Evolutionary conservation across 2,797 vertebrate genomes (phyloP).

Genomic region (Todus mexicanus): DNA sequence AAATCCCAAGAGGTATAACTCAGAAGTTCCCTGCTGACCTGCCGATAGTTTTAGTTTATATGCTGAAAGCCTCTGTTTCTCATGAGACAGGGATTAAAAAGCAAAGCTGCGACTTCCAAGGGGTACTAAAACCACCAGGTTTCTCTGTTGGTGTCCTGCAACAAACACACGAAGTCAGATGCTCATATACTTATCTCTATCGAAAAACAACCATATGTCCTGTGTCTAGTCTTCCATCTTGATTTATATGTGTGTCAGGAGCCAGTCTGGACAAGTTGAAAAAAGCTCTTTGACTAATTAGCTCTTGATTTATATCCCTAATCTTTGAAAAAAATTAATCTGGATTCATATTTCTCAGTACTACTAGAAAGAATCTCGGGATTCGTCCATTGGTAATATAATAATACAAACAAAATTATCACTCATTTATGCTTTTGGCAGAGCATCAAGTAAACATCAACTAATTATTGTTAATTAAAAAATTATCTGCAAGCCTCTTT

Average conservation of each 20-base stretch:
- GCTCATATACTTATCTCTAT: not conserved
- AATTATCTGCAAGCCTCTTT: not conserved
- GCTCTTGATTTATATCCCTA: not conserved
- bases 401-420: not conserved
- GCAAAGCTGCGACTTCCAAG: not conserved
- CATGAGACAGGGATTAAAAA: not conserved
- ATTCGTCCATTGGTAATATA: not conserved
- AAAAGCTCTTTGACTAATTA: not conserved
- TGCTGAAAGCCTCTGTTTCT: not conserved
- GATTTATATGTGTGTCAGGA: not conserved
- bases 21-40: not conserved
- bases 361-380: not conserved
- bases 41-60: not conserved
- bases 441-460: not conserved
- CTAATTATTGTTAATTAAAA: not conserved
- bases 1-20: not conserved
- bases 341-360: not conserved
- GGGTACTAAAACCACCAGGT: not conserved
- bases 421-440: not conserved
- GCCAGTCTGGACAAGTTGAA: not conserved
- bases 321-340: not conserved
- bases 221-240: not conserved
- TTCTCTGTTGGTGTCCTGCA: not conserved
- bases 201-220: not conserved
- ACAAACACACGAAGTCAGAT: not conserved